These are phyloP conservation scores for Hypomesus transpacificus DNA, from an alignment of 2,113 vertebrate species.

Conservation along the genomic window DNA sequence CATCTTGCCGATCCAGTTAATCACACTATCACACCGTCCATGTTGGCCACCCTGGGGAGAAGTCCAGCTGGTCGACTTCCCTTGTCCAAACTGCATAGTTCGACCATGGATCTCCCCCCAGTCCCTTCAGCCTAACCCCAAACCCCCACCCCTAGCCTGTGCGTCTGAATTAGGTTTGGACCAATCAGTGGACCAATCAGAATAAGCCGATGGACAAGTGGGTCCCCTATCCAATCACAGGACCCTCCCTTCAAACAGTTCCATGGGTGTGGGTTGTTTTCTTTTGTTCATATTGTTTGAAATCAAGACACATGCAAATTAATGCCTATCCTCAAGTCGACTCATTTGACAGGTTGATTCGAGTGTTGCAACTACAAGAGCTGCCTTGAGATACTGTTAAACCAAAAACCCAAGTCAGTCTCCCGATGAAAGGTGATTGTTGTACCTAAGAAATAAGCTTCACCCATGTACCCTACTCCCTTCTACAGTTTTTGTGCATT, in stretches of 20 bases:
- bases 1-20: neutral
- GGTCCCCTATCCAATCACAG: neutral
- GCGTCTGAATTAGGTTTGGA: conserved; percentile 31
- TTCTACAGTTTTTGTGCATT: conserved; percentile 12
- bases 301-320: conserved; percentile 2
- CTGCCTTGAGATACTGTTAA: conserved; percentile 25
- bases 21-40: neutral
- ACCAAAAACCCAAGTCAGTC: conserved; percentile 29
- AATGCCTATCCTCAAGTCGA: neutral
- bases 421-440: conserved; percentile 36
- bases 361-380: conserved; percentile 45
- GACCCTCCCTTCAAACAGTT: neutral
- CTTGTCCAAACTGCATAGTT: conserved; percentile 74
- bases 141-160: conserved; percentile 31
- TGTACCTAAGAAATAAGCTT: conserved; percentile 12
- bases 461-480: conserved; percentile 3
- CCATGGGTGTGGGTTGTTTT: conserved; percentile 17
- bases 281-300: neutral
- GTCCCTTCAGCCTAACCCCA: conserved; percentile 9
- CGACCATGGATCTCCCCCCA: conserved; percentile 45
- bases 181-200: conserved; percentile 10
- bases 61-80: conserved; percentile 10
- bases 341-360: conserved; percentile 27
- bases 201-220: conserved; percentile 22
- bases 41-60: conserved; percentile 32